Base-by-base conservation (phyloP, 1,140 invertebrate species). In the Zaprionus vittiger region DNA sequence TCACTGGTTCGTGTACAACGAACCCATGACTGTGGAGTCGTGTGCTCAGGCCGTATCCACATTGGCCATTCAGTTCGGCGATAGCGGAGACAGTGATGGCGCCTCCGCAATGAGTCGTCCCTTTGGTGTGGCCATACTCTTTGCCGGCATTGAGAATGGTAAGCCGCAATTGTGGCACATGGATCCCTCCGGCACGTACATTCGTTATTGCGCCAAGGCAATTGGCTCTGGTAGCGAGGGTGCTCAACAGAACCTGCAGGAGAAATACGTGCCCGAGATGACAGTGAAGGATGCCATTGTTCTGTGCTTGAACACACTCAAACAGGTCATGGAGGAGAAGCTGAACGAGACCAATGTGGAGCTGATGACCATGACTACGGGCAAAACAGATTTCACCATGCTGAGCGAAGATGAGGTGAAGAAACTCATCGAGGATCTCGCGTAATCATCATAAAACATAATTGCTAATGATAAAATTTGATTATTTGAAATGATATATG, bases 281-380 rank as follows among this genome's bases (percentile, higher is more conserved):
- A 98, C 97, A 0, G 93, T 99, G n/a, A 96, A 97, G 73, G 98
- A 99, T 94, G 99, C 99, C 15, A 96, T 98, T 64, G 98, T 98
- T 90, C 93, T 97, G 38, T 96, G 98, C 3, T 93, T 99, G 15
- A 98, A 97, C 9, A 99, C 99, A 90, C 93, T 99, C 2, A 99
- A 99, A 92, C 99, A 99, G 94, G 99, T 99, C 0, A 99, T 99
- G 99, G 99, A 99, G 93, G 99, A 99, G 93, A 99, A 99, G 94
- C 93, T 99, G 0, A 99, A 97, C 78, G 97, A 98, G 31, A 98
- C 96, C 38, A 99, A 99, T 94, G 98, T 99, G 56, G 99, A 99
- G 94, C 97, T 99, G 38, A 98, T 98, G 89, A 98, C 97, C 17
- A 97, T 99, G 93, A 99, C 97, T 3, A 96, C 96, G 1, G 95